Evolutionary conservation across 2,888 invertebrate species (phyloP).

Genomic region (Laothoe populi): DNA sequence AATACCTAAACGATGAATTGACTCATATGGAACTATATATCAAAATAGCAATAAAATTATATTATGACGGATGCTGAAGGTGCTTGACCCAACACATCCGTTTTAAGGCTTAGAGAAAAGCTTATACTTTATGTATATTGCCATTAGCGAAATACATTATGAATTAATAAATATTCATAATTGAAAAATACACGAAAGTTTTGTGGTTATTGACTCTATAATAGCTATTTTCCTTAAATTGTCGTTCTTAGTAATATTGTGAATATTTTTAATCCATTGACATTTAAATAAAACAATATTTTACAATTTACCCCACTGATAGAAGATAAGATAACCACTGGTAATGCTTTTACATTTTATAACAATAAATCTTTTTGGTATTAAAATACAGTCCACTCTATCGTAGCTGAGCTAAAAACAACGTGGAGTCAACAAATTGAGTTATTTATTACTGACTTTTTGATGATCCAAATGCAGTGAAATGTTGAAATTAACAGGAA

Average conservation of each 20-base stretch:
- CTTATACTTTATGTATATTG: background rate
- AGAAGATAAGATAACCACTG: background rate
- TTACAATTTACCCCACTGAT: background rate
- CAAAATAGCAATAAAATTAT: background rate
- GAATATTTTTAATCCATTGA: background rate
- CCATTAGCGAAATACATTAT: conserved; percentile 6
- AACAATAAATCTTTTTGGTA: background rate
- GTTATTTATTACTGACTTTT: conserved; percentile 13
- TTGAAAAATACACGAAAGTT: background rate
- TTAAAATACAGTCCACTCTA: background rate
- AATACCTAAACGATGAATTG: background rate
- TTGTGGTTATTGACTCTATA: background rate
- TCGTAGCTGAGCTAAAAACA: background rate
- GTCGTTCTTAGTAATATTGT: background rate
- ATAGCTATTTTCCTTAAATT: background rate
- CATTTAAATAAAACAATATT: background rate
- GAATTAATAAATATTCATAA: conserved; percentile 14
- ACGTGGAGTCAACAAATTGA: conserved; percentile 5
- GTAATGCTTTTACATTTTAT: background rate
- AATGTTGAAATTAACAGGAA: background rate
- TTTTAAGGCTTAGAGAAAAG: background rate
- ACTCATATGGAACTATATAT: background rate
- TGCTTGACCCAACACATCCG: conserved; percentile 15
- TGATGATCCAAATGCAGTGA: background rate
- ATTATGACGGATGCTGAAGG: conserved; percentile 7